These are phyloP conservation scores for Brachyptera risi DNA, from an alignment of 2,888 invertebrate genomes.

Conservation along the genomic window DNA sequence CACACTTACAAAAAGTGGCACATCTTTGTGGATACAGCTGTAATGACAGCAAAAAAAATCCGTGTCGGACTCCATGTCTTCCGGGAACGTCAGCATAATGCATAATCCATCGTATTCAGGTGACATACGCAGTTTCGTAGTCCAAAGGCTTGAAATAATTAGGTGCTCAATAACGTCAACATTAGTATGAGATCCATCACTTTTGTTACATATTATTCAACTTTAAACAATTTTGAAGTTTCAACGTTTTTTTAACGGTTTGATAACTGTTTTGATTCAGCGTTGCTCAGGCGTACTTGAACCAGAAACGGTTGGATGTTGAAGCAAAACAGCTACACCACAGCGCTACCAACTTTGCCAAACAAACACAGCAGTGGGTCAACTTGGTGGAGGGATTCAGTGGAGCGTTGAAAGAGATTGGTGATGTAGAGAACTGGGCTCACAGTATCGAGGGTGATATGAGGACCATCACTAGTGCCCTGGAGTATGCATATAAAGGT, in stretches of 20 bases:
- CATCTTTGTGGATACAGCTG: too few species aligned
- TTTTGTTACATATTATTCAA: too few species aligned
- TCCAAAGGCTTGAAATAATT: conserved; percentile 98
- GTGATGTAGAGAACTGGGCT: conserved; percentile 99
- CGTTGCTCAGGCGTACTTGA: conserved; percentile 96
- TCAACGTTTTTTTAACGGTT: too few species aligned
- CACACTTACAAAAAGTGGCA: too few species aligned
- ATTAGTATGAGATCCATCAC: too few species aligned
- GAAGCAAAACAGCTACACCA: conserved; percentile 94
- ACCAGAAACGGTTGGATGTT: conserved; percentile 95
- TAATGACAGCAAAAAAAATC: too few species aligned
- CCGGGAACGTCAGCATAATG: too few species aligned
- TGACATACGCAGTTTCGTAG: conserved; percentile 61
- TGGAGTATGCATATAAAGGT: conserved; percentile 90
- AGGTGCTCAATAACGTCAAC: too few species aligned
- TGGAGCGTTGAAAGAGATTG: conserved; percentile 88
- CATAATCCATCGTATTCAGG: background rate
- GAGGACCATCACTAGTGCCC: conserved; percentile 83
- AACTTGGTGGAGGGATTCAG: conserved; percentile 84
- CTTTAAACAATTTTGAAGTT: too few species aligned
- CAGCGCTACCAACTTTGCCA: conserved; percentile 90
- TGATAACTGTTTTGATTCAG: conserved; percentile 60
- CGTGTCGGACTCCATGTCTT: too few species aligned
- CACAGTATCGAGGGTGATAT: conserved; percentile 95
- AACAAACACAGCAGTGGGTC: conserved; percentile 97